Base-by-base conservation (phyloP, 2,888 invertebrate species). In the Allophyes oxyacanthae region DNA sequence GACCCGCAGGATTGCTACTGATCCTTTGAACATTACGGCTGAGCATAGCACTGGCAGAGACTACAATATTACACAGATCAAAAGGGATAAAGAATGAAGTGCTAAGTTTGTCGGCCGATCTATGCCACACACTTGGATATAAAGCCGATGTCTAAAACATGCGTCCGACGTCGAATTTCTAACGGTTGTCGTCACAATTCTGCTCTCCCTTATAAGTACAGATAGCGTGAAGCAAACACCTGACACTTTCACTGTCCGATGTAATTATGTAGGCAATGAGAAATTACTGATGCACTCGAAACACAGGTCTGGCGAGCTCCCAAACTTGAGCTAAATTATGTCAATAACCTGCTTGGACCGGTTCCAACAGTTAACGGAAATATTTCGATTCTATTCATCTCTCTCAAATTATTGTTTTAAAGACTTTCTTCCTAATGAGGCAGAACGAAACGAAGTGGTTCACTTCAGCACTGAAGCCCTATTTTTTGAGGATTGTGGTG, bases 271-370 rank as follows among this genome's bases (percentile, higher is more conserved):
- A 40, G 26, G 38, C 49, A 53, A 42, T 64, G 69, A 75, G 40
- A 63, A 43, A 75, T 72, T 51, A 63, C 37, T 44, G 37, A 46
- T 77, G 72, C 62, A 62, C 36, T 57, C 44, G 52, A 51, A 56
- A 72, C 77, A 72, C 60, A 49, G 48, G 41, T 37, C 77, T 77
- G 77, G 77, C 77, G 42, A 28, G 11, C 50, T 49, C 53, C 77
- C 77, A 77, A 72, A 59, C 55, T 43, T 48, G 33, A 43, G 34
- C 53, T 32, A 43, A 76, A 67, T 66, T 78, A 78, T 78, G 78
- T 77, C 77, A 77, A 77, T 77, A 77, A 76, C 77, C 77, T 64
- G 72, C 51, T 76, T 77, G 77, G 78, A 68, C 6, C 20, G 5
- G 34, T 10, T 67, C 77, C 78, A 77, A 72, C 37, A 34, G 36